Evolutionary conservation across 1,140 invertebrate genomes (phyloP).

Genomic region (Temnothorax longispinosus): DNA sequence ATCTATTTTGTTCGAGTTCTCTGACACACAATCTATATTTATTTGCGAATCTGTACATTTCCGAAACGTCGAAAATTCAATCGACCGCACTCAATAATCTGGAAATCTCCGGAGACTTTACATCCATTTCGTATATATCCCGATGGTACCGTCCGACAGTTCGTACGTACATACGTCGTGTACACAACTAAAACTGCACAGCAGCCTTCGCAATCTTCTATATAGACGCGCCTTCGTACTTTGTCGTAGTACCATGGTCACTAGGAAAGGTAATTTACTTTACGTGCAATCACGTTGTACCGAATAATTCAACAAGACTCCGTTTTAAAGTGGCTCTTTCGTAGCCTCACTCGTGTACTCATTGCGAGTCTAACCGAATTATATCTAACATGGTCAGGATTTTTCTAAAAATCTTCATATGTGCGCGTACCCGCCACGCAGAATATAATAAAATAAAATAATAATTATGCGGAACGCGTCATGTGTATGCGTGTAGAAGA

Average conservation of each 20-base stretch:
- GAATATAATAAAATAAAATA: background rate
- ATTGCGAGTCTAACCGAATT: conserved; percentile 4
- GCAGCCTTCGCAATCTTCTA: conserved; percentile 68
- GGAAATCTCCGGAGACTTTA: conserved; percentile 65
- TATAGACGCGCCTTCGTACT: conserved; percentile 42
- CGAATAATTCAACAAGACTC: conserved; percentile 65
- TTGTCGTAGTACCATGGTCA: conserved; percentile 58
- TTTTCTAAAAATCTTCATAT: background rate
- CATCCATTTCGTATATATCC: conserved; percentile 51
- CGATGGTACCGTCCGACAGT: conserved; percentile 5
- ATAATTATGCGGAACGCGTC: background rate
- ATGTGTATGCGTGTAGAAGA: background rate
- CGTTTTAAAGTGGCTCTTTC: conserved; percentile 21
- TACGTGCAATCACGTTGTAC: conserved; percentile 64
- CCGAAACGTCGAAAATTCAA: conserved; percentile 53
- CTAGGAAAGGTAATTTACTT: conserved; percentile 71
- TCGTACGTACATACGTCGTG: conserved; percentile 22
- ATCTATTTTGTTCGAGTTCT: background rate
- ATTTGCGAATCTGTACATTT: conserved; percentile 26
- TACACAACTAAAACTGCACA: conserved; percentile 59
- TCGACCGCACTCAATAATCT: conserved; percentile 69
- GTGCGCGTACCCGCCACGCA: background rate
- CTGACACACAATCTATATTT: conserved; percentile 25
- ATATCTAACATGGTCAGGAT: background rate
- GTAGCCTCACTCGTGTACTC: background rate